A percentile compares a stretch with the other conserved stretches of the same genome.
These are phyloP conservation scores for Dryobates pubescens DNA, from an alignment of 2,797 vertebrate genomes.

Conservation along the genomic window DNA sequence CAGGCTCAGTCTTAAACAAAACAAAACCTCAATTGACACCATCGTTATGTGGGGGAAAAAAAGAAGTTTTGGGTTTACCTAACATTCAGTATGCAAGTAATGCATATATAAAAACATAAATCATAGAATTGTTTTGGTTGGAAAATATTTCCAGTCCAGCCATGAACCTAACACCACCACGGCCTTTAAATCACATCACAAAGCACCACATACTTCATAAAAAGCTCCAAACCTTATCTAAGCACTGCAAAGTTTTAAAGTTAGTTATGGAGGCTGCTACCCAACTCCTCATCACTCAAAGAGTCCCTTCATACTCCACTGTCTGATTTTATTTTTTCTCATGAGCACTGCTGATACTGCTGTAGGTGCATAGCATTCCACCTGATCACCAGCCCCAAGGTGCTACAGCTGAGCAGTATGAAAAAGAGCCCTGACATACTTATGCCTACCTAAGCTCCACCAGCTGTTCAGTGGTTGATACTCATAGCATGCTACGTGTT, in stretches of 20 bases:
- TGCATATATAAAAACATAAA: neutral
- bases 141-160: no score
- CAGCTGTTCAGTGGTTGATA: neutral
- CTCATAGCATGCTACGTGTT: neutral
- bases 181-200: no score
- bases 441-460: neutral
- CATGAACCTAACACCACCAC: no score
- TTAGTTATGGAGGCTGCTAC: neutral
- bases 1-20: neutral
- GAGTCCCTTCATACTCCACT: neutral
- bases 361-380: neutral
- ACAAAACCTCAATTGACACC: neutral
- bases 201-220: neutral
- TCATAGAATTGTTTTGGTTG: no score
- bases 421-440: neutral
- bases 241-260: neutral
- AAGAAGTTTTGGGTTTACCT: neutral
- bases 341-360: neutral
- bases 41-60: neutral
- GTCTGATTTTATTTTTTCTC: neutral
- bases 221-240: neutral
- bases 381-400: neutral
- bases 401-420: neutral
- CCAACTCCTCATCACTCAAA: neutral
- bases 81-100: neutral